Evolutionary conservation across 2,113 vertebrate species (phyloP).

Genomic region (Rhodinocichla rosea): DNA sequence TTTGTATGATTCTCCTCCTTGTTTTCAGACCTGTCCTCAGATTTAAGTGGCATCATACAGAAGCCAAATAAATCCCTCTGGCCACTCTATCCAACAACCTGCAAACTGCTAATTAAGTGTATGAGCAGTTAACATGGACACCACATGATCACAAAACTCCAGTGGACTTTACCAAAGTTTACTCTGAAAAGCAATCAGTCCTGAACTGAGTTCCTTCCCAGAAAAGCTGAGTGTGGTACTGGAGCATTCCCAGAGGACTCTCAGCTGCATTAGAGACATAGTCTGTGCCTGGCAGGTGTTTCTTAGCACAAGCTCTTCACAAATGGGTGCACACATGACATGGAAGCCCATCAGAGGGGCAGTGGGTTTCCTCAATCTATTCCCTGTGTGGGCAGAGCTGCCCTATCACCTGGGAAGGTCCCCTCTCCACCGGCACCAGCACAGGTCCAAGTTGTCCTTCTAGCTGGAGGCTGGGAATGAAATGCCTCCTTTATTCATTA

Average conservation of each 20-base stretch:
- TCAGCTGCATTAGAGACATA: not conserved
- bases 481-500: not conserved
- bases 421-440: accelerated
- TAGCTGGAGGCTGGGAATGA: not conserved
- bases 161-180: not conserved
- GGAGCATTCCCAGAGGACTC: not conserved
- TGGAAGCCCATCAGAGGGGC: not conserved
- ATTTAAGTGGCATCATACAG: not conserved
- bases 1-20: not conserved
- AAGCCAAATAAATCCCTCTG: not conserved
- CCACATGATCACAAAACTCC: not conserved
- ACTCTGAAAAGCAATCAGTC: not conserved
- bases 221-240: accelerated
- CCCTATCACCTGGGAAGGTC: accelerated
- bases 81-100: not conserved
- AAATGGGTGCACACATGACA: not conserved
- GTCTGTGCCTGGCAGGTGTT: not conserved
- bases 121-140: not conserved
- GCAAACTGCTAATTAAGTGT: not conserved
- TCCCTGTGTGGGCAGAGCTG: not conserved
- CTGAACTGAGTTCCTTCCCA: not conserved
- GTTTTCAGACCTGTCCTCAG: not conserved
- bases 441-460: not conserved
- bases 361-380: accelerated
- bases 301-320: not conserved